Conservation (phyloP, 2,797 vertebrate species). For the Chaunax sp. region DNA sequence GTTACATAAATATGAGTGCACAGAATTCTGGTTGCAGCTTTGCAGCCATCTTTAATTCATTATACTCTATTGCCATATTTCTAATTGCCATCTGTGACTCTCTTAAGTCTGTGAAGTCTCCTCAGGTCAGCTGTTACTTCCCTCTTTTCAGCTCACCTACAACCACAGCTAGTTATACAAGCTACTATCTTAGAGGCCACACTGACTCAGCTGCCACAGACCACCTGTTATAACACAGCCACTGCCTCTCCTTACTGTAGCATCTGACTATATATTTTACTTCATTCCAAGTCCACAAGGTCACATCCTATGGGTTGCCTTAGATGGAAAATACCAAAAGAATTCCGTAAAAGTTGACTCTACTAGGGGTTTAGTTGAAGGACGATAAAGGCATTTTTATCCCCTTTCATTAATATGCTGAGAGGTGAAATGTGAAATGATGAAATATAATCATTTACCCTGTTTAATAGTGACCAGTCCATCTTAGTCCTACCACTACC, state of each 20-base stretch:
- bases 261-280: neutral
- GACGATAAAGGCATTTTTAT: neutral
- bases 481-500: neutral
- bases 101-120: neutral
- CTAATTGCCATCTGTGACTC: neutral
- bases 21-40: too few relatives aligned
- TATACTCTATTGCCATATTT: too few relatives aligned
- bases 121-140: neutral
- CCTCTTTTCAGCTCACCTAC: constrained; percentile 12
- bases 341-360: neutral
- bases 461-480: constrained; percentile 6
- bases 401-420: too few relatives aligned
- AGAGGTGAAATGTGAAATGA: too few relatives aligned
- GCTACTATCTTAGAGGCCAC: constrained; percentile 33
- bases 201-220: constrained; percentile 52
- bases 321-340: neutral
- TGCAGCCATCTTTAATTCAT: too few relatives aligned
- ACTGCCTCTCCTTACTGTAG: neutral
- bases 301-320: constrained; percentile 14
- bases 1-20: constrained; percentile 43
- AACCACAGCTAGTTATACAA: constrained; percentile 14
- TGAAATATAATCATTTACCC: too few relatives aligned
- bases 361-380: neutral
- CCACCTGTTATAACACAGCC: constrained; percentile 40
- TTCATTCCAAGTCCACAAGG: constrained; percentile 10